Conservation (phyloP, 2,113 vertebrate species). For the Pyxicephalus adspersus region DNA sequence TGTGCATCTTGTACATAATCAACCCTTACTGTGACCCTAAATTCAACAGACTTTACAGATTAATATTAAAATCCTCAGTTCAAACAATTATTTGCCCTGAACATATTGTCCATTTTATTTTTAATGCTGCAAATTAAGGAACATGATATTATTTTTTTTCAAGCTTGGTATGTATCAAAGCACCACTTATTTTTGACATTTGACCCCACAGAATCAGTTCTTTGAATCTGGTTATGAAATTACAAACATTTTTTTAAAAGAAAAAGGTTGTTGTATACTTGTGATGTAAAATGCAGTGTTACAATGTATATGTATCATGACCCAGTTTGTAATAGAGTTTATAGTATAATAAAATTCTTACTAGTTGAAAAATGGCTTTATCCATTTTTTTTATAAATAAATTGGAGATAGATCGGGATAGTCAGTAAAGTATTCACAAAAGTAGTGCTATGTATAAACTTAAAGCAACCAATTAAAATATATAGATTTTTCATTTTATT, state of each 20-base stretch:
- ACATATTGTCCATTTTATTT: conserved; percentile 96
- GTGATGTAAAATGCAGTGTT: not conserved
- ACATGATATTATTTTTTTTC: conserved; percentile 85
- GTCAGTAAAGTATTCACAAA: no score
- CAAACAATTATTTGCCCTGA: conserved; percentile 99
- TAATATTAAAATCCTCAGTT: conserved; percentile 99
- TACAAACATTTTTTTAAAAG: not conserved
- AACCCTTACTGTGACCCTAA: conserved; percentile 98
- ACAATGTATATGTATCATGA: no score
- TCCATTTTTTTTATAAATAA: no score
- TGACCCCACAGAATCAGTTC: conserved; percentile 69
- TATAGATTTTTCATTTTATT: no score
- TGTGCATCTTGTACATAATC: conserved; percentile 99
- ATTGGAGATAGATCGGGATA: no score
- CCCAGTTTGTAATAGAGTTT: no score
- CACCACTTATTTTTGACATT: conserved; percentile 93
- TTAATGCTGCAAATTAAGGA: conserved; percentile 94
- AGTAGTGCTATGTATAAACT: no score
- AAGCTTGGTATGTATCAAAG: conserved; percentile 39
- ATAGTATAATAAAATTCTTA: no score
- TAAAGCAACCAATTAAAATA: no score
- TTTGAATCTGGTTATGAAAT: not conserved
- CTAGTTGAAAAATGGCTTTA: no score
- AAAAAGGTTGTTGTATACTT: not conserved
- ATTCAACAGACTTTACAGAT: conserved; percentile 96